Percentiles rank a stretch among this genome's conserved stretches.
phyloP scores from a whole-genome alignment of 2,797 vertebrate species.

The Takifugu ocellatus region DNA sequence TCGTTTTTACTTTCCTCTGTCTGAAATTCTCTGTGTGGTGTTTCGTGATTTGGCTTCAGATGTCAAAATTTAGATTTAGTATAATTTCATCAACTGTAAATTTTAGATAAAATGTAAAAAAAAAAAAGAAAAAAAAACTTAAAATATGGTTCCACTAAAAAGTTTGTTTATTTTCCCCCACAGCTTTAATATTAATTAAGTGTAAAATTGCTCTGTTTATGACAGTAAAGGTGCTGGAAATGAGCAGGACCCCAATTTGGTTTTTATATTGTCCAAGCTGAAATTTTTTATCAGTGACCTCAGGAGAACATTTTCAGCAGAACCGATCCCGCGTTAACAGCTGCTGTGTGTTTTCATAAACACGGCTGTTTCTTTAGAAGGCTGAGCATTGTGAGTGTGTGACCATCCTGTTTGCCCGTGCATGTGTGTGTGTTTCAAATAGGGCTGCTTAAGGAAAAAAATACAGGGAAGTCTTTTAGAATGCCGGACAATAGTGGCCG shows the following conservation, averaged over 20 bases:
- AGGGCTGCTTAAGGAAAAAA: constrained; percentile 11
- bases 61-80: neutral
- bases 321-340: neutral
- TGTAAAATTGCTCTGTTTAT: no score
- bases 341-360: neutral
- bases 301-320: constrained; percentile 7
- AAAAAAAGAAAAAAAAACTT: no score
- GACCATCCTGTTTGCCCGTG: constrained; percentile 17
- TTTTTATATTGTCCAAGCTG: neutral
- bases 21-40: no score
- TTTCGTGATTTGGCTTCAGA: neutral
- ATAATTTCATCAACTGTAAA: no score
- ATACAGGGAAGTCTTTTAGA: constrained; percentile 35
- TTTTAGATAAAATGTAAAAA: no score
- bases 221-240: no score
- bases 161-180: neutral
- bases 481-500: constrained; percentile 39
- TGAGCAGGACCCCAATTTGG: no score
- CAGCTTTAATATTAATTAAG: no score
- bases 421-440: constrained; percentile 15
- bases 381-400: constrained; percentile 13
- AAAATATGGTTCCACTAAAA: no score
- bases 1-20: neutral
- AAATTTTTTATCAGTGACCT: constrained; percentile 2
- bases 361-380: constrained; percentile 12